A percentile compares a stretch with the other conserved stretches of the same genome.
These are phyloP conservation scores for Drosophila robusta DNA, from an alignment of 2,888 invertebrate species.

Conservation along the genomic window DNA sequence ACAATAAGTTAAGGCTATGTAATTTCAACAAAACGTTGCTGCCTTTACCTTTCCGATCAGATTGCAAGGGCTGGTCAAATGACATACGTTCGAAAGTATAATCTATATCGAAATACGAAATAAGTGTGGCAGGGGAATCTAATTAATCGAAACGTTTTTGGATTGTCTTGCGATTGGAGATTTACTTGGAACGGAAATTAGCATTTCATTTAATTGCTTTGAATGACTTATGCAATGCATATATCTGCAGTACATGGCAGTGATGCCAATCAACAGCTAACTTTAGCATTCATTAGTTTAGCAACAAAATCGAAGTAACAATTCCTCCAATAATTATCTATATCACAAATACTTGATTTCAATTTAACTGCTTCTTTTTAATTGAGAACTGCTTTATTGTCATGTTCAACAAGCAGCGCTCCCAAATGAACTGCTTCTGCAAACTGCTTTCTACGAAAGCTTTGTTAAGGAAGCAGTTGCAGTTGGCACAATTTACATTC, in stretches of 20 bases:
- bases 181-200: conserved; percentile 1
- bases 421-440: conserved; percentile 1
- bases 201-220: conserved; percentile 13
- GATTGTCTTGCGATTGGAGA: background rate
- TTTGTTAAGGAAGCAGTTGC: background rate
- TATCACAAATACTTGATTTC: background rate
- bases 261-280: background rate
- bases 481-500: too few relatives aligned
- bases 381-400: background rate
- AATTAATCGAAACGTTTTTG: conserved; percentile 43
- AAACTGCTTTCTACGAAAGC: background rate
- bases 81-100: conserved; percentile 27
- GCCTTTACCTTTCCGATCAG: conserved; percentile 42
- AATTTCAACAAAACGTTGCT: conserved; percentile 56
- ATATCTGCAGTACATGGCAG: background rate
- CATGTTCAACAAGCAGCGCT: conserved; percentile 5
- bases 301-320: background rate
- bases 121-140: conserved; percentile 19
- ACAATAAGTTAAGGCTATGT: conserved; percentile 52
- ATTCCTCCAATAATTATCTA: background rate
- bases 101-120: conserved; percentile 17
- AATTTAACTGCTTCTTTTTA: background rate
- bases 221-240: background rate
- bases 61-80: conserved; percentile 42
- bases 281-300: conserved; percentile 2